A percentile compares a stretch with the other conserved stretches of the same genome.
Conservation (phyloP, 2,888 invertebrate genomes). For the Drosophila mimetica region DNA sequence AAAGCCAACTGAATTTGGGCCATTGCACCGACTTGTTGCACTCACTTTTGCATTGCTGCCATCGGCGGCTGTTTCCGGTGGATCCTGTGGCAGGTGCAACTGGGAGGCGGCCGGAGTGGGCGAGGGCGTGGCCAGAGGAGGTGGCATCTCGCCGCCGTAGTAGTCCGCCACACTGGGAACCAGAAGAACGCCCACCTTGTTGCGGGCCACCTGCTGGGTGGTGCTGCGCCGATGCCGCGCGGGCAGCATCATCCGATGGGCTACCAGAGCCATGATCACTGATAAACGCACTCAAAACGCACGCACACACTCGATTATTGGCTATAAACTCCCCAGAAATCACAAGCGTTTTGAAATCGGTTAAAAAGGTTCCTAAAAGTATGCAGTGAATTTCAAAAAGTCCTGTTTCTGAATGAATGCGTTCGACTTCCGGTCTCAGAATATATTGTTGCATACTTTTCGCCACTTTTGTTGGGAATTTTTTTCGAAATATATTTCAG, state of each 20-base stretch:
- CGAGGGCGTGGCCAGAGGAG: constrained; percentile 8
- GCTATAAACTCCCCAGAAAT: too few relatives aligned
- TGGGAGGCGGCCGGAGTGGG: constrained; percentile 32
- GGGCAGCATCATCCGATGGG: constrained; percentile 81
- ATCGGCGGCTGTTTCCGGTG: constrained; percentile 4
- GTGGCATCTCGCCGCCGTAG: constrained; percentile 36
- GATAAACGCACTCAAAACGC: not conserved
- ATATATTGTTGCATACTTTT: too few relatives aligned
- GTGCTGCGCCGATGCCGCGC: constrained; percentile 54
- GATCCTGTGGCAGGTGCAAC: constrained; percentile 19
- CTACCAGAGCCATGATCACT: constrained; percentile 75
- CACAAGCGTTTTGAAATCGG: too few relatives aligned
- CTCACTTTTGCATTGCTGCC: constrained; percentile 59
- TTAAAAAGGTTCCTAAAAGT: too few relatives aligned
- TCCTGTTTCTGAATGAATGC: too few relatives aligned
- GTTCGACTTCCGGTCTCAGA: too few relatives aligned
- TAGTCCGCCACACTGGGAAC: constrained; percentile 73
- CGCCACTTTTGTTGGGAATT: too few relatives aligned
- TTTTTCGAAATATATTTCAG: constrained; percentile 2
- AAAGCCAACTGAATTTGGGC: not conserved
- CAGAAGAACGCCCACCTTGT: constrained; percentile 77
- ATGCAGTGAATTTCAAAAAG: too few relatives aligned
- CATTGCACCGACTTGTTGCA: constrained; percentile 68
- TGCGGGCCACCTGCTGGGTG: constrained; percentile 64
- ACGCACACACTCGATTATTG: not conserved